Base-by-base conservation (phyloP, 2,888 invertebrate genomes). In the Apotomis betuletana region DNA sequence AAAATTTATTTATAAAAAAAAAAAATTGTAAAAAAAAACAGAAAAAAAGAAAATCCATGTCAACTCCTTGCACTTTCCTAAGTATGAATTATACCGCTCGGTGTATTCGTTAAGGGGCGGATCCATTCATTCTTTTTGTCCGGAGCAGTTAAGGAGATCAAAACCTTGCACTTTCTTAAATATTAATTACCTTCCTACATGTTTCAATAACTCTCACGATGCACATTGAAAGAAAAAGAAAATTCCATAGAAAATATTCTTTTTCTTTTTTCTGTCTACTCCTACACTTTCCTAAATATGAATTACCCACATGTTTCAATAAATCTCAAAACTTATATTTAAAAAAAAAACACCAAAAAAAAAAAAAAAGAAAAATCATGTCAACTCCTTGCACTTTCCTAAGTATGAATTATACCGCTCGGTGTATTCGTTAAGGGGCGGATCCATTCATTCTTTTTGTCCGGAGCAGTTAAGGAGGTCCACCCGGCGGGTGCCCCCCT, bases 41-140 rank as follows among this genome's bases (percentile, higher is more conserved):
- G n/a, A n/a, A 27, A 27, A 27, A 27, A 27, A 2, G 2, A 27
- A 27, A 27, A 2, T 27, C 27, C 27, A 27, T 27, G 2, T 27
- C 27, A 27, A 27, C 2, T 15, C 91, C 92, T 92, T 91, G 86
- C 91, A 88, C 86, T 91, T 89, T 90, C 87, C 90, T 92, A 92
- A 92, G 92, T 92, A 92, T 91, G 90, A 93, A 93, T 93, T 93
- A 93, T 92, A 90, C 91, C 92, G 92, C 87, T 92, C 92, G 92
- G 92, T 92, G 91, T 92, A 91, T 91, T 92, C 92, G 92, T 90
- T 92, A 92, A 90, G 93, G 91, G 92, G 92, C 91, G 91, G 91
- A 91, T 92, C 91, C 87, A 92, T 93, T 92, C 92, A 92, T 92
- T 93, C 92, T 92, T 93, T 93, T 93, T 92, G 93, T 92, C 91